Evolutionary conservation across 2,113 vertebrate genomes (phyloP).

Genomic region (Sterrhoptilus dennistouni): DNA sequence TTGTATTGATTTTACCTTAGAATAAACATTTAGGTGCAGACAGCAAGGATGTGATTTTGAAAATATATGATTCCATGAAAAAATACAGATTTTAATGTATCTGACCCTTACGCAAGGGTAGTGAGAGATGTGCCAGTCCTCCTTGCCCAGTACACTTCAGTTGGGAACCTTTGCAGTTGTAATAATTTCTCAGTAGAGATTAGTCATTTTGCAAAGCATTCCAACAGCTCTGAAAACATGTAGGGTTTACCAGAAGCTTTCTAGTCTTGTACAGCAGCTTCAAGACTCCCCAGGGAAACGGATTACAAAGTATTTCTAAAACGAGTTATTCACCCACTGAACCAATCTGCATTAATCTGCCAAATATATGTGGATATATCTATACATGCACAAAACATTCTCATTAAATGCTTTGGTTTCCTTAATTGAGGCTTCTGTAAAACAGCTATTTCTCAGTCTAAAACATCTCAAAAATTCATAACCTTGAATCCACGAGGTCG

Average conservation of each 20-base stretch:
- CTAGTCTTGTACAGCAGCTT: not conserved
- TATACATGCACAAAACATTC: not conserved
- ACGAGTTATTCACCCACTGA: not conserved
- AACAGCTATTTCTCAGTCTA: not conserved
- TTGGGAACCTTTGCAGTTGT: not conserved
- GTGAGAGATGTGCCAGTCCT: not conserved
- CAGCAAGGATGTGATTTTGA: not conserved
- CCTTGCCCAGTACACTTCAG: not conserved
- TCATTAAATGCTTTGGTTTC: not conserved
- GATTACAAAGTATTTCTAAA: slow-evolving; percentile 23
- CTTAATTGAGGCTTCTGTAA: not conserved
- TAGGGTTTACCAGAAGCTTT: slow-evolving; percentile 3
- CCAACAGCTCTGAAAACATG: not conserved
- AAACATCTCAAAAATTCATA: not conserved
- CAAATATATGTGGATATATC: not conserved
- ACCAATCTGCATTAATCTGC: slow-evolving; percentile 18
- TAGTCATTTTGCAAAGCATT: not conserved
- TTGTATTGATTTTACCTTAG: not conserved
- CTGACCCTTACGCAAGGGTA: not conserved
- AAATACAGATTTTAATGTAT: not conserved
- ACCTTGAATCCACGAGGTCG: not conserved
- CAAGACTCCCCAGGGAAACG: not conserved
- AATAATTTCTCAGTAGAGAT: not conserved
- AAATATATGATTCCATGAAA: not conserved
- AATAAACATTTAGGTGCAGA: not conserved